A percentile compares a stretch with the other conserved stretches of the same genome.
These are phyloP conservation scores for Callimorpha dominula DNA, from an alignment of 2,888 invertebrate genomes.

Conservation along the genomic window DNA sequence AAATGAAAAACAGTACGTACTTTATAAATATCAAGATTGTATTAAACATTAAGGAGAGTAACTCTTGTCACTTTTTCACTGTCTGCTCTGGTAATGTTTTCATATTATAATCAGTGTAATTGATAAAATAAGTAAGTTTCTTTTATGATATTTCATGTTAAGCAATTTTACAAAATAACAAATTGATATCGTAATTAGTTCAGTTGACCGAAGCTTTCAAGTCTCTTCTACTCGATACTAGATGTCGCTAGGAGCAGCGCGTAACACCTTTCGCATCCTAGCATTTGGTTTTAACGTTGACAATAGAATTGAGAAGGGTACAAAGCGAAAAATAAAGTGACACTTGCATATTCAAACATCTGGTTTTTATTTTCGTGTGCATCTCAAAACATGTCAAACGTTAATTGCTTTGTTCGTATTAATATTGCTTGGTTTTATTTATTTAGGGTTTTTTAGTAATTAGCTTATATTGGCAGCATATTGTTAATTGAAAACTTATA, in stretches of 20 bases:
- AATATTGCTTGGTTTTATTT: constrained; percentile 2
- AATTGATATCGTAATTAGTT: neutral
- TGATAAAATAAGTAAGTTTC: too few species aligned
- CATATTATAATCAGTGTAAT: too few species aligned
- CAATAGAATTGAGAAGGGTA: constrained; percentile 41
- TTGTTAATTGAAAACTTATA: neutral
- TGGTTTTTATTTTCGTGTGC: constrained; percentile 18
- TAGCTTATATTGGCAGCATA: neutral
- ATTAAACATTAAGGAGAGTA: too few species aligned
- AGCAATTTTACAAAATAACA: neutral
- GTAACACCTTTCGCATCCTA: neutral
- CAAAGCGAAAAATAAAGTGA: constrained; percentile 34
- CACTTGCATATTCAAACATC: constrained; percentile 21
- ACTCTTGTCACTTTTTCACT: too few species aligned
- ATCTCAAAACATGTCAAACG: constrained; percentile 6
- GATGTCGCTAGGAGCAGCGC: constrained; percentile 69
- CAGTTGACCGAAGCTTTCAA: neutral
- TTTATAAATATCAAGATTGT: too few species aligned
- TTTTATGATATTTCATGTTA: neutral
- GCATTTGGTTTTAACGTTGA: constrained; percentile 8
- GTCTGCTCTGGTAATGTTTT: too few species aligned
- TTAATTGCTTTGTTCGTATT: constrained; percentile 7
- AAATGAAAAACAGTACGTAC: too few species aligned
- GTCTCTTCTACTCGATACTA: constrained; percentile 66
- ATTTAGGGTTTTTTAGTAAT: neutral